Conservation (phyloP, 2,797 vertebrate genomes). For the Petrocephalus sullivani region DNA sequence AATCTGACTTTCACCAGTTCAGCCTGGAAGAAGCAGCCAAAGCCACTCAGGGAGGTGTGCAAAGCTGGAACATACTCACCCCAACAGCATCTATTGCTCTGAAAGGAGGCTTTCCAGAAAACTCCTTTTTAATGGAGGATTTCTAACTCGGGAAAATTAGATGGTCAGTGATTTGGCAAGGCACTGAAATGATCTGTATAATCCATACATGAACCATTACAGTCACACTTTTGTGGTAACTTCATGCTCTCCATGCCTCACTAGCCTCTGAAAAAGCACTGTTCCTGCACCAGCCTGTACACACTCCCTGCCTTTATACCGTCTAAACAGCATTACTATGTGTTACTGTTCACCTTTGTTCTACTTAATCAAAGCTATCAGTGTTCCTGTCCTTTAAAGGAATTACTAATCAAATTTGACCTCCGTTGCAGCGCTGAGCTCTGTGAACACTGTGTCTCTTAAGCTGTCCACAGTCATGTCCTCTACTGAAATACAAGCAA, state of each 20-base stretch:
- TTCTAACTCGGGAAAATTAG: neutral
- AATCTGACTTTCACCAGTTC: neutral
- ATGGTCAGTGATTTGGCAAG: neutral
- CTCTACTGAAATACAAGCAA: neutral
- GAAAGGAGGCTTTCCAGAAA: neutral
- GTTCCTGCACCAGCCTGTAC: neutral
- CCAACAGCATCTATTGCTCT: neutral
- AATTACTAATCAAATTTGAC: constrained; percentile 9
- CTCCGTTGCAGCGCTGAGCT: neutral
- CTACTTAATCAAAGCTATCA: neutral
- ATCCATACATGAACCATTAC: neutral
- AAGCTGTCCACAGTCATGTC: neutral
- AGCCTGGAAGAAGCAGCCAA: neutral
- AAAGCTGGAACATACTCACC: neutral
- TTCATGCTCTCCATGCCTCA: neutral
- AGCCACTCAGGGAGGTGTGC: neutral
- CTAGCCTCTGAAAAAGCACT: neutral
- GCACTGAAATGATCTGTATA: neutral
- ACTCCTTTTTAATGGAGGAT: neutral
- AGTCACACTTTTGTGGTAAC: neutral
- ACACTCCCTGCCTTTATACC: neutral
- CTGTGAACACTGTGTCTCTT: neutral
- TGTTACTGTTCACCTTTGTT: neutral
- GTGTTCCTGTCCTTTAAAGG: neutral
- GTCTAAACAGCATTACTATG: neutral